Percentiles rank a stretch among this genome's conserved stretches.
Conservation (phyloP, 2,113 vertebrate species). For the Pseudorectes ferrugineus region DNA sequence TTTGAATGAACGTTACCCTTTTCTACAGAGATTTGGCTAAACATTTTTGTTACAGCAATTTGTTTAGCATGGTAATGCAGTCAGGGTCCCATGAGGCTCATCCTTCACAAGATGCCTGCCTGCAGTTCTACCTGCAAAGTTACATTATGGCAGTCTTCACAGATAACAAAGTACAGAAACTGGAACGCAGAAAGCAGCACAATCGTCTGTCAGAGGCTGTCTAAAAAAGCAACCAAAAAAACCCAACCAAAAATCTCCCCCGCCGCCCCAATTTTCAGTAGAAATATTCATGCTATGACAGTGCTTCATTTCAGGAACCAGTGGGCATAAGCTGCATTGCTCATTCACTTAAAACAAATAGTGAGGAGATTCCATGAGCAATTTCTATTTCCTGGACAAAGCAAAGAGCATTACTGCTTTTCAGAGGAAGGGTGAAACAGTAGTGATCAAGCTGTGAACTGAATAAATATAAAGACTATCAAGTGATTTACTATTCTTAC, state of each 20-base stretch:
- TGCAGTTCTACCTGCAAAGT: neutral
- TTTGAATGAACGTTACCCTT: neutral
- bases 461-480: conserved; percentile 59
- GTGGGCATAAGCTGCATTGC: conserved; percentile 27
- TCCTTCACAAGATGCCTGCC: neutral
- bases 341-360: conserved; percentile 67
- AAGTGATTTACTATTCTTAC: conserved; percentile 67
- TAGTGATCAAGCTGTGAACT: conserved; percentile 59
- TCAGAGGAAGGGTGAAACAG: conserved; percentile 60
- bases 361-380: conserved; percentile 44
- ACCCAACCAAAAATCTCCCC: neutral
- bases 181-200: neutral
- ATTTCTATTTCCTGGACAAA: conserved; percentile 60
- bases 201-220: neutral
- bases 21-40: neutral
- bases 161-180: conserved; percentile 1
- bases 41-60: conserved; percentile 39
- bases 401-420: conserved; percentile 26
- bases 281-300: neutral
- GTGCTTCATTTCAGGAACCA: conserved; percentile 56
- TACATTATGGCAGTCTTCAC: neutral
- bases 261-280: neutral
- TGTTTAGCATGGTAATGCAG: conserved; percentile 31
- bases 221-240: neutral
- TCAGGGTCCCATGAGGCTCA: neutral